Conservation (phyloP, 2,797 vertebrate genomes). For the Acridotheres tristis region DNA sequence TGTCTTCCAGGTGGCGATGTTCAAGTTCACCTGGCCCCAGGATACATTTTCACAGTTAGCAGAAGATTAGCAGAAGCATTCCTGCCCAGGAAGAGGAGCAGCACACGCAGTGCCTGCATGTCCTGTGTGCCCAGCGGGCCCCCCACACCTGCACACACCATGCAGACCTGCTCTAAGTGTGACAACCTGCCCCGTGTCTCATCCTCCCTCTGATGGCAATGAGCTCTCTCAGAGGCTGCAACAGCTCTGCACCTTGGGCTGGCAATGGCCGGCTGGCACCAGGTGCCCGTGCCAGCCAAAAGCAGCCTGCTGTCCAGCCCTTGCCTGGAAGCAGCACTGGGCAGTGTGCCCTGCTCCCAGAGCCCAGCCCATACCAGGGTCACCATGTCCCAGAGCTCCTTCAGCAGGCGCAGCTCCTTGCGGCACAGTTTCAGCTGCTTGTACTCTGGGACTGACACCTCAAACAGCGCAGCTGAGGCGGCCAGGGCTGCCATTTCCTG, state of each 20-base stretch:
- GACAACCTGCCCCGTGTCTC: background rate
- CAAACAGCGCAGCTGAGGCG: conserved; percentile 69
- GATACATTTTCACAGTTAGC: fast-evolving
- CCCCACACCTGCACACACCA: fast-evolving
- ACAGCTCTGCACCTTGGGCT: background rate
- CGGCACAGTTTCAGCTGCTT: conserved; percentile 71
- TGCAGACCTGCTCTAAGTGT: background rate
- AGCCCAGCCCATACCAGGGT: conserved; percentile 47
- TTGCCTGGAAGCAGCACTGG: fast-evolving
- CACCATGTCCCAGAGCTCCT: conserved; percentile 80
- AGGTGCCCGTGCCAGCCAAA: background rate
- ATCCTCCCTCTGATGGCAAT: background rate
- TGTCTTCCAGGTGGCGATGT: conserved; percentile 73
- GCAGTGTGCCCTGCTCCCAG: background rate
- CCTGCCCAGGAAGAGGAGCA: background rate
- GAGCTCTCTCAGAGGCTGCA: background rate
- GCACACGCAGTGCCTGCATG: fast-evolving
- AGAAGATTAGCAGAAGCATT: background rate
- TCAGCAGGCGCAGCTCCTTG: conserved; percentile 72
- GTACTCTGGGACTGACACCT: conserved; percentile 69
- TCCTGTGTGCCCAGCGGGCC: fast-evolving
- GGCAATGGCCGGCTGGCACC: background rate
- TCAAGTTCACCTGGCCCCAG: conserved; percentile 68
- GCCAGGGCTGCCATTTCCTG: conserved; percentile 50
- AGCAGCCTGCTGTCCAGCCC: background rate